phyloP scores from a whole-genome alignment of 2,888 invertebrate genomes.

The Exephanes ischioxanthus region DNA sequence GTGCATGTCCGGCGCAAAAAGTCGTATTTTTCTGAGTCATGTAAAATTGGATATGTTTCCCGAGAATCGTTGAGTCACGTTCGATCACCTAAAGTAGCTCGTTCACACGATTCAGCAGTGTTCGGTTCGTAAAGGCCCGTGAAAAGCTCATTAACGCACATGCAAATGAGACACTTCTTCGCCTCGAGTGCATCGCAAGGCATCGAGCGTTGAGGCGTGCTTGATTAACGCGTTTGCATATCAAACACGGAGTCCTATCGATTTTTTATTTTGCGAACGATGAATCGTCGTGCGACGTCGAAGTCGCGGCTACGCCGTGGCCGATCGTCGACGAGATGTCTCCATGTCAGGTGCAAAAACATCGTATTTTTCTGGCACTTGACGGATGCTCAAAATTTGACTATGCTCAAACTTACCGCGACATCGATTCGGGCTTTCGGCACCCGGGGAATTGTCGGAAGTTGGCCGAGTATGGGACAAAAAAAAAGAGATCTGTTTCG shows the following conservation, averaged over 20 bases:
- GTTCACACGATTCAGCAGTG: neutral
- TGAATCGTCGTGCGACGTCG: no score
- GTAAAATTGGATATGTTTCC: neutral
- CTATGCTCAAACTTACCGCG: slow-evolving; percentile 17
- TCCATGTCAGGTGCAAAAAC: neutral
- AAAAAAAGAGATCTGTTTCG: neutral
- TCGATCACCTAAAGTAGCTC: neutral
- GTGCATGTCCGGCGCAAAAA: no score
- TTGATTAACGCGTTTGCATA: no score
- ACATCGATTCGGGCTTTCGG: slow-evolving; percentile 10
- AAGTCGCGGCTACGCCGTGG: neutral
- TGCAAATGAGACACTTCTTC: neutral
- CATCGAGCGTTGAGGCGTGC: no score
- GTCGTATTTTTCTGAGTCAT: no score
- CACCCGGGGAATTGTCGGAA: slow-evolving; percentile 8
- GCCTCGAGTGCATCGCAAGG: neutral
- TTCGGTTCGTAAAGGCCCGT: neutral
- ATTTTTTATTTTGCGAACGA: no score
- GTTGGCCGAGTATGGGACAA: neutral
- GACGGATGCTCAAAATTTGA: neutral
- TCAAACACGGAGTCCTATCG: no score
- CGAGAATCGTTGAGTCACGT: neutral
- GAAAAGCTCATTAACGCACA: neutral
- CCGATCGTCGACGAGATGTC: neutral
- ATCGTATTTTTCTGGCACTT: neutral